Evolutionary conservation across 2,888 invertebrate genomes (phyloP), one percentile per base, ranked within the genome.

Genomic region (Apodemia hepburni): DNA sequence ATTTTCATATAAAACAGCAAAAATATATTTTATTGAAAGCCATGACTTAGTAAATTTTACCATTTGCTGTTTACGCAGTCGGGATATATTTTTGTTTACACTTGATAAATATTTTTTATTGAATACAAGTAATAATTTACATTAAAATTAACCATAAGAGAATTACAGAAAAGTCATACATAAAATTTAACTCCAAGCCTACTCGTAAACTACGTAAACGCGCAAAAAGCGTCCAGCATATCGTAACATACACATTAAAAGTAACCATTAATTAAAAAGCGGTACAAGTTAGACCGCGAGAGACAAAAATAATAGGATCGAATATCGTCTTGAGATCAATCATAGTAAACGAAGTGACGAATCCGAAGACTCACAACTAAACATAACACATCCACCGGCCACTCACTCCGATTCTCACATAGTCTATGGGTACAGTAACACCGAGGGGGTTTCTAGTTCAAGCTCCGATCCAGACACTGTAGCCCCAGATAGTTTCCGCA

Each of bases 321-420:
- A 89, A 87, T 85, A 88, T 85, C 85, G 85, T 87, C 81, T 84
- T 91, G 90, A 91, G 90, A 91, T 90, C 91, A 91, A 71, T 69
- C 65, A 70, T 67, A 70, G 70, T 69, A 66, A 68, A 71, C 70
- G 65, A 81, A 79, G 76, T 79, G 76, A 72, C 69, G 80, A 71
- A 79, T 77, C 79, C 70, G 70, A 29, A 64, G 77, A 81, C 77
- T 79, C 81, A 79, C 78, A 75, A 75, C 77, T 79, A 75, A 79
- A 73, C 71, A 60, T 65, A 62, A 81, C 79, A 79, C 78, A 73
- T 73, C 73, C 75, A 73, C 75, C 72, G 73, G 71, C 74, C 75
- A 73, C 72, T 70, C 68, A 35, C 59, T 60, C 51, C 49, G 59
- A 47, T 38, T 47, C 57, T 47, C 47, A 61, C 42, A 54, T 54